Base-by-base conservation (phyloP, 2,888 invertebrate genomes). In the Pachymerium ferrugineum region DNA sequence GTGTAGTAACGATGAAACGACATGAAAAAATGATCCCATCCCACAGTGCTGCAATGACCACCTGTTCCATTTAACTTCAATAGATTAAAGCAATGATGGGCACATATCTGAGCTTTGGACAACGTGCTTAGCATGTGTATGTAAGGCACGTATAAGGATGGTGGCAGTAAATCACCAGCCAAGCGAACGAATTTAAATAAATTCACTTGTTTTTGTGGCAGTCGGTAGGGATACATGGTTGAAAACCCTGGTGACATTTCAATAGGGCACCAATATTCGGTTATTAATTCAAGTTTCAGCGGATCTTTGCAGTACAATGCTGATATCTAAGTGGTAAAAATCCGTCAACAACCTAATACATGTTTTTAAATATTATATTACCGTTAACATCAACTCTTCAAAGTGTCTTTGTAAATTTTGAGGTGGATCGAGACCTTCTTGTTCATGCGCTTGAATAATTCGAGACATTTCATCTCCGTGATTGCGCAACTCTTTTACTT, bases 181-280 rank as follows among this genome's bases (percentile, higher is more conserved):
- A 92, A 85, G 0, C 93, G 88, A 35, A 97, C 89, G 83, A 97
- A 96, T 85, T 96, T 97, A 84, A 91, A 93, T 42, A 97, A 84
- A 0, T 91, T 89, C 5, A 83, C 84, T 81, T 84, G 83, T 79
- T 81, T 79, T 72, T 82, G 83, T 10, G 83, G 81, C 38, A 83
- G 81, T 73, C 82, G 78, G 75, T 80, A 80, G 54, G 80, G 78
- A 77, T 80, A 82, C 14, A 80, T 78, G 16, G 80, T 78, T 12
- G 81, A 79, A 19, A 77, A 78, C 14, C 76, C 73, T 12, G 31
- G 30, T 16, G 72, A 72, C 14, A 67, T 62, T 19, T 87, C 87
- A 74, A 85, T 83, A 1, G 89, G 88, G 79, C 86, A 88, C 96
- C 96, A 97, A 84, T 90, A 96, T 79, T 93, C 93, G 79, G 89